Conservation (phyloP, 2,888 invertebrate genomes). For the Phalera bucephala region DNA sequence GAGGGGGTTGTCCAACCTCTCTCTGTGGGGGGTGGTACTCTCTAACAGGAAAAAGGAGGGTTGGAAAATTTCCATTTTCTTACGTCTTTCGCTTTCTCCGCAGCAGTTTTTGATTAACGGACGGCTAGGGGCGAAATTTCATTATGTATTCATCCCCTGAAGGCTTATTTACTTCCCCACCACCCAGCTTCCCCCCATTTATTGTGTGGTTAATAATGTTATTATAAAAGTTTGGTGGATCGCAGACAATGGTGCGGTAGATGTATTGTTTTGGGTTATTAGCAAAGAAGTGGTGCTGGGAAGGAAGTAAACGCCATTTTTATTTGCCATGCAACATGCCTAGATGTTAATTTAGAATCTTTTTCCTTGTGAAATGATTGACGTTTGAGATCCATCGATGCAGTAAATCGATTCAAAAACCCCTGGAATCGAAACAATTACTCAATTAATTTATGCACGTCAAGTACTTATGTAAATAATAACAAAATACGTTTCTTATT, state of each 20-base stretch:
- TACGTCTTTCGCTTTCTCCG: slow-evolving; percentile 76
- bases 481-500: too few relatives aligned
- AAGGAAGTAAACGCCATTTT: too few relatives aligned
- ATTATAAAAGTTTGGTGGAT: slow-evolving; percentile 35
- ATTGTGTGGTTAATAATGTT: slow-evolving; percentile 41
- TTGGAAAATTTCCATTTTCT: slow-evolving; percentile 83
- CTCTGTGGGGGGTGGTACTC: slow-evolving; percentile 46
- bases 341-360: too few relatives aligned
- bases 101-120: slow-evolving; percentile 82
- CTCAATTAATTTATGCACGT: too few relatives aligned
- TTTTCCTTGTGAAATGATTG: too few relatives aligned
- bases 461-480: too few relatives aligned
- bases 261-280: too few relatives aligned
- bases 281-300: too few relatives aligned
- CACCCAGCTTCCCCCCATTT: slow-evolving; percentile 38
- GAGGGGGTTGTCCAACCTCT: slow-evolving; percentile 62
- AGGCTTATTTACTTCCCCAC: slow-evolving; percentile 57
- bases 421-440: too few relatives aligned
- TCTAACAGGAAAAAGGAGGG: slow-evolving; percentile 82
- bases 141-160: slow-evolving; percentile 80
- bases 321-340: too few relatives aligned
- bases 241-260: slow-evolving; percentile 20
- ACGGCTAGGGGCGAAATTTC: slow-evolving; percentile 76
- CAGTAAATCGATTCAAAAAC: too few relatives aligned
- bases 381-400: too few relatives aligned